These are phyloP conservation scores for Bruchidius siliquastri DNA, from an alignment of 2,888 invertebrate species.

Conservation along the genomic window DNA sequence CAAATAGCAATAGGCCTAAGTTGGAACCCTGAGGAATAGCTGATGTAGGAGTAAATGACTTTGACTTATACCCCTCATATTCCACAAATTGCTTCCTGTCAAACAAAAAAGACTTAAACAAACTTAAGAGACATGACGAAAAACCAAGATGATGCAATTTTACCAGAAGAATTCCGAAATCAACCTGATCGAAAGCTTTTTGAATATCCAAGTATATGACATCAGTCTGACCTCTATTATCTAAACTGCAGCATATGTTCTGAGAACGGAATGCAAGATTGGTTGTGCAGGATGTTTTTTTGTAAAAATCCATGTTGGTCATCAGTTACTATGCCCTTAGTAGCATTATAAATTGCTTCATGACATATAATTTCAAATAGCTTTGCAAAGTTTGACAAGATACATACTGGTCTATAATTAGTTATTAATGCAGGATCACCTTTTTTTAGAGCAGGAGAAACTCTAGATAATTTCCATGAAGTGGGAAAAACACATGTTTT, in stretches of 20 bases:
- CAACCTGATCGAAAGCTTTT: slow-evolving; percentile 21
- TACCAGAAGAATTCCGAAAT: not conserved
- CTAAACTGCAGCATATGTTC: slow-evolving; percentile 12
- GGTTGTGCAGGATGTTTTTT: slow-evolving; percentile 10
- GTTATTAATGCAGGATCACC: not conserved
- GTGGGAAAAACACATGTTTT: slow-evolving; percentile 2
- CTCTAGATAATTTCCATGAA: slow-evolving; percentile 1
- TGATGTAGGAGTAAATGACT: not conserved
- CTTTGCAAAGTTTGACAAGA: slow-evolving; percentile 5
- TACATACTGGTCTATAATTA: slow-evolving; percentile 3
- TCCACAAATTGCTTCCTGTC: slow-evolving; percentile 7
- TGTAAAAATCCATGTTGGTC: slow-evolving; percentile 17
- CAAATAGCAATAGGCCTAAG: not conserved
- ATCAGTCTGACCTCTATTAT: slow-evolving; percentile 15
- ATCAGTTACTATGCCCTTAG: slow-evolving; percentile 1
- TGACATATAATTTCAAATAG: slow-evolving; percentile 4
- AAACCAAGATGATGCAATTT: slow-evolving; percentile 5
- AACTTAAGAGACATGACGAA: not conserved
- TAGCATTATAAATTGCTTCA: not conserved
- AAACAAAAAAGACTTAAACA: slow-evolving; percentile 3
- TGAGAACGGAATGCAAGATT: slow-evolving; percentile 19
- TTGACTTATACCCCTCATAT: slow-evolving; percentile 4
- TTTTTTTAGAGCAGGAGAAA: slow-evolving; percentile 3
- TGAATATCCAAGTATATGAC: slow-evolving; percentile 20
- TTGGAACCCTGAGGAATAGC: slow-evolving; percentile 4